Conservation (phyloP, 2,888 invertebrate genomes). For the Lochmaea crataegi region DNA sequence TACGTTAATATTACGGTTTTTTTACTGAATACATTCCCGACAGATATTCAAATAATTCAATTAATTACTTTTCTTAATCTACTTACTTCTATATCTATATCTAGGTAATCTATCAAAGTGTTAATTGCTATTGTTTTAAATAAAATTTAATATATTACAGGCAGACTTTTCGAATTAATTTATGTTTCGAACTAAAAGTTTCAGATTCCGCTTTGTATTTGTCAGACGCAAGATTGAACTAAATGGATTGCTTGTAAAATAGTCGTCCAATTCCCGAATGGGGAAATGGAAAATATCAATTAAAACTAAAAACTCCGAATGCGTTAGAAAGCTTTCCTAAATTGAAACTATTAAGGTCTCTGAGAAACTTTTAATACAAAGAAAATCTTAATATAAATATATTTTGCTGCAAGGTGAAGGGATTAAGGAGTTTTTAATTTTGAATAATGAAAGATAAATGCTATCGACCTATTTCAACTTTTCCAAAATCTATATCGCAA, state of each 20-base stretch:
- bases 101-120: background rate
- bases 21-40: too few species aligned
- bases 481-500: too few species aligned
- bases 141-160: background rate
- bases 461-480: too few species aligned
- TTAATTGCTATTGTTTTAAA: background rate
- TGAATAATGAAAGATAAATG: too few species aligned
- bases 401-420: too few species aligned
- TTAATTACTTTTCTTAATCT: background rate
- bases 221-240: background rate
- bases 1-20: too few species aligned
- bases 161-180: slow-evolving; percentile 6
- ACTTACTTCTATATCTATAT: background rate
- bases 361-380: background rate
- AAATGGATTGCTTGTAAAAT: slow-evolving; percentile 11
- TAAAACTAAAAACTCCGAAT: slow-evolving; percentile 7
- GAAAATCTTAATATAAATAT: background rate
- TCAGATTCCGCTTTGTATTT: slow-evolving; percentile 12
- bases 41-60: too few species aligned
- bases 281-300: slow-evolving; percentile 10
- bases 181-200: background rate
- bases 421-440: too few species aligned
- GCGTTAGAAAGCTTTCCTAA: background rate
- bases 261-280: background rate
- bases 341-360: background rate